These are phyloP conservation scores for Eumerus sabulonum DNA, from an alignment of 2,888 invertebrate species.

Conservation along the genomic window DNA sequence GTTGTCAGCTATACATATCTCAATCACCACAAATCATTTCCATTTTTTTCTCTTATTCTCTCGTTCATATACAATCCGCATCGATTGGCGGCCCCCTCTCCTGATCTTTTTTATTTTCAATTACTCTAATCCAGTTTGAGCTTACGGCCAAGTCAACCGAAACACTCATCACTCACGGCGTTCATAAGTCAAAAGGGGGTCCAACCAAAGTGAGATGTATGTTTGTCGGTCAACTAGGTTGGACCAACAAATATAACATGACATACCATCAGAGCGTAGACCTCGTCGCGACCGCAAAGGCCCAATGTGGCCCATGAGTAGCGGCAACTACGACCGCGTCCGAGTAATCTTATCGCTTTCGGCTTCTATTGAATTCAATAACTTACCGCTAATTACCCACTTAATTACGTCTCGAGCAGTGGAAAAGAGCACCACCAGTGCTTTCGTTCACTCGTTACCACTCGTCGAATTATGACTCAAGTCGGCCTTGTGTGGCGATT, in stretches of 20 bases:
- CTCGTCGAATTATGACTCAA: slow-evolving; percentile 52
- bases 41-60: slow-evolving; percentile 9
- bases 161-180: slow-evolving; percentile 59
- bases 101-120: too few relatives aligned
- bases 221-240: slow-evolving; percentile 29
- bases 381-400: slow-evolving; percentile 66
- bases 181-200: slow-evolving; percentile 36
- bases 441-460: slow-evolving; percentile 26
- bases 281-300: background rate
- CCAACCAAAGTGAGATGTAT: slow-evolving; percentile 13
- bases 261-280: slow-evolving; percentile 12
- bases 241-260: slow-evolving; percentile 24
- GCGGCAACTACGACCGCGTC: slow-evolving; percentile 4
- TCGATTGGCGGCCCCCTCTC: slow-evolving; percentile 14
- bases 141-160: slow-evolving; percentile 33
- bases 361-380: slow-evolving; percentile 66
- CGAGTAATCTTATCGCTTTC: slow-evolving; percentile 55
- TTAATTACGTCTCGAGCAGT: slow-evolving; percentile 49
- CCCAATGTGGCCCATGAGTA: too few relatives aligned
- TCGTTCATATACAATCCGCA: background rate
- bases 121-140: slow-evolving; percentile 37
- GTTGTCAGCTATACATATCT: slow-evolving; percentile 54
- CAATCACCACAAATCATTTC: slow-evolving; percentile 53
- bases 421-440: slow-evolving; percentile 14
- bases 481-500: slow-evolving; percentile 20